A percentile compares a stretch with the other conserved stretches of the same genome.
These are phyloP conservation scores for Eulacestoma nigropectus DNA, from an alignment of 2,113 vertebrate genomes.

Conservation along the genomic window DNA sequence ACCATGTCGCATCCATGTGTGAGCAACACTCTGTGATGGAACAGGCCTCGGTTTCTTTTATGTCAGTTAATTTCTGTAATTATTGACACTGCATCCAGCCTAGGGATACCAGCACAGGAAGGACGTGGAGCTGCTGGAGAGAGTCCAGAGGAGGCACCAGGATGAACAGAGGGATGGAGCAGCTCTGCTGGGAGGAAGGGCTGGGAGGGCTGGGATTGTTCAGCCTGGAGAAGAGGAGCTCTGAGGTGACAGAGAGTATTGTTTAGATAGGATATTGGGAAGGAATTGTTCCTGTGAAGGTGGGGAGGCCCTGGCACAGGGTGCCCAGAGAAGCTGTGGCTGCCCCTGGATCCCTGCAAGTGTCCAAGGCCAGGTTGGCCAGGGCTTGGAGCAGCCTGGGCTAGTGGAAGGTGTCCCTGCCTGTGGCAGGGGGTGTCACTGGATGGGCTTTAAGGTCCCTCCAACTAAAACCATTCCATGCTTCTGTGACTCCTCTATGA, in stretches of 20 bases:
- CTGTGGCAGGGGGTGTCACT: rapidly evolving
- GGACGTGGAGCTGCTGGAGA: rapidly evolving
- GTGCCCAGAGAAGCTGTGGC: not conserved
- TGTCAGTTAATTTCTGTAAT: not conserved
- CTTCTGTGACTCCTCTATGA: not conserved
- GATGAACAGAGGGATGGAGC: not conserved
- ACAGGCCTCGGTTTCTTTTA: not conserved
- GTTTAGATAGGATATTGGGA: not conserved
- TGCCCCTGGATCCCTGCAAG: not conserved
- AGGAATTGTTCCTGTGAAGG: not conserved
- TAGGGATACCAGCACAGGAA: not conserved
- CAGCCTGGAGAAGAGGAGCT: not conserved
- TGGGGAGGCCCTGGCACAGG: not conserved
- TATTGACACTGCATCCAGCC: not conserved
- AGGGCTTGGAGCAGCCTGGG: not conserved
- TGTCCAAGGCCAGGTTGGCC: rapidly evolving
- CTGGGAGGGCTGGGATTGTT: not conserved
- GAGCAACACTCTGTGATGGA: not conserved
- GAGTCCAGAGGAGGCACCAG: not conserved
- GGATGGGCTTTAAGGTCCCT: not conserved
- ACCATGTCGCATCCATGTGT: not conserved
- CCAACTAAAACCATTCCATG: not conserved
- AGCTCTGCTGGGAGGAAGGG: not conserved
- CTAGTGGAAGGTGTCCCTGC: not conserved
- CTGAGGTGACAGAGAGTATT: not conserved